Percentiles rank a stretch among this genome's conserved stretches.
phyloP scores from a whole-genome alignment of 2,888 invertebrate genomes.

The Oligia fasciuncula region DNA sequence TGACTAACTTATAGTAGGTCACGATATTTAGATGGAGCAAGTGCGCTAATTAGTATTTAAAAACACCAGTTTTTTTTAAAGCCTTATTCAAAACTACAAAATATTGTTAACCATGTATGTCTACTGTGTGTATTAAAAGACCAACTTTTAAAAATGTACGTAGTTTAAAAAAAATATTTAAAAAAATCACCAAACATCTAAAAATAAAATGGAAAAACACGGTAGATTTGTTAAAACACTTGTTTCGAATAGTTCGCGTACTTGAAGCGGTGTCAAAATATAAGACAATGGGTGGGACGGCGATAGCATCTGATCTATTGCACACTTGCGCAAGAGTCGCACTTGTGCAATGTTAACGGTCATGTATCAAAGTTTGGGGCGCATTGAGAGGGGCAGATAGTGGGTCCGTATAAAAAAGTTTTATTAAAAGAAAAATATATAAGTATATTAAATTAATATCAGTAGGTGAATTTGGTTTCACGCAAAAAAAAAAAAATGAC shows the following conservation, averaged over 20 bases:
- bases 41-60: neutral
- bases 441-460: neutral
- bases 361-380: constrained; percentile 36
- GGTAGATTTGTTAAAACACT: constrained; percentile 27
- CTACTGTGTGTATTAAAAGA: neutral
- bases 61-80: neutral
- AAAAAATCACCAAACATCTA: neutral
- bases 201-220: constrained; percentile 3
- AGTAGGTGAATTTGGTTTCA: neutral
- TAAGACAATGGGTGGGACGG: constrained; percentile 68
- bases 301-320: constrained; percentile 58
- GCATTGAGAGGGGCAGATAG: neutral
- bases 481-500: neutral
- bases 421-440: neutral
- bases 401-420: constrained; percentile 17
- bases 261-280: constrained; percentile 63
- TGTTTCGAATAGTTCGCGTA: constrained; percentile 49
- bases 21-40: neutral
- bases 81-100: neutral
- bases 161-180: neutral
- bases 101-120: neutral
- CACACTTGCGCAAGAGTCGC: constrained; percentile 56
- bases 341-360: constrained; percentile 53
- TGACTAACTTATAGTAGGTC: neutral
- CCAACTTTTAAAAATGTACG: no score